Evolutionary conservation across 30 jellyfish, hydroid and myxozoan genomes (phyloP).

Genomic region (Turritopsis rubra): DNA sequence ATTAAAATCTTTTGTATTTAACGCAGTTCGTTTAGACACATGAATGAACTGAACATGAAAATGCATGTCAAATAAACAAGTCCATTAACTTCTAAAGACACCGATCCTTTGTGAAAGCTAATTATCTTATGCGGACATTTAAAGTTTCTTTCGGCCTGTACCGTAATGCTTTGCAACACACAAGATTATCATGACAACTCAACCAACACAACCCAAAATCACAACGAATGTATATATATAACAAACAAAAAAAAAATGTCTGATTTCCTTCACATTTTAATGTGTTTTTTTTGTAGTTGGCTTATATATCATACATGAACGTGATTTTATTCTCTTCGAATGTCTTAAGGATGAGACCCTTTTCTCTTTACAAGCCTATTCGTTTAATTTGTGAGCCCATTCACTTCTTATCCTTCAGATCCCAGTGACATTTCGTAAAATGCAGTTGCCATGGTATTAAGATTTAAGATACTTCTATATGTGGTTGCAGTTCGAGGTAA

Average conservation of each 20-base stretch:
- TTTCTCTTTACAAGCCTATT: not conserved
- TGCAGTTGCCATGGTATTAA: not conserved
- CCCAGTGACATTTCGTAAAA: not conserved
- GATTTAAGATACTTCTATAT: constrained; percentile 4
- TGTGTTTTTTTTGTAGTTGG: not conserved
- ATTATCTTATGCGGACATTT: too few relatives aligned
- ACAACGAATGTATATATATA: too few relatives aligned
- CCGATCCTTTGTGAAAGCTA: too few relatives aligned
- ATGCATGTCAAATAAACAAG: too few relatives aligned
- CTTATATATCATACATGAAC: not conserved
- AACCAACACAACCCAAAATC: not conserved
- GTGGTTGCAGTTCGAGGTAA: constrained; percentile 20
- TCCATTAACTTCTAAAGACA: too few relatives aligned
- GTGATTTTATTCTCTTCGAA: not conserved
- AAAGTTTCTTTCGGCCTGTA: too few relatives aligned
- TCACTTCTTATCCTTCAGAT: not conserved
- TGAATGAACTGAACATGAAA: too few relatives aligned
- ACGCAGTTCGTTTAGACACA: too few relatives aligned
- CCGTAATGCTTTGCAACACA: too few relatives aligned
- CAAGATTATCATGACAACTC: not conserved
- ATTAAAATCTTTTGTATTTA: too few relatives aligned
- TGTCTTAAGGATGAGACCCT: not conserved
- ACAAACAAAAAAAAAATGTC: not conserved
- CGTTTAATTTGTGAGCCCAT: not conserved
- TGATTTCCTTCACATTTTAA: not conserved